Conservation (phyloP, 2,797 vertebrate species). For the Arrhamphus sclerolepis region DNA sequence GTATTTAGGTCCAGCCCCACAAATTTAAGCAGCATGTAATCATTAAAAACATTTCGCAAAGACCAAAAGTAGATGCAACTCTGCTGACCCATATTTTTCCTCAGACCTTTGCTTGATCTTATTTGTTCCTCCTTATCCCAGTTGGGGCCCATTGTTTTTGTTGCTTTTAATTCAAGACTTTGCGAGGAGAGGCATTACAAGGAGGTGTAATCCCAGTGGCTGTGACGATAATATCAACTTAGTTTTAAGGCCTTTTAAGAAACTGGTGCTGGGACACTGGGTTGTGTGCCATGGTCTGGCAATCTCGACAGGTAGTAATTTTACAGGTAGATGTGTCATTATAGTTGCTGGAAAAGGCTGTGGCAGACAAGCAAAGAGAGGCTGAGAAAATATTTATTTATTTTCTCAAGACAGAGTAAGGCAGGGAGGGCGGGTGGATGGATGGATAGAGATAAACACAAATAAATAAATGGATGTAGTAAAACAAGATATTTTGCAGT, state of each 20-base stretch:
- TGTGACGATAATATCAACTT: slow-evolving; percentile 67
- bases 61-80: too few species aligned
- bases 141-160: slow-evolving; percentile 53
- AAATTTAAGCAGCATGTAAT: too few species aligned
- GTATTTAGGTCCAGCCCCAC: too few species aligned
- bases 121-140: slow-evolving; percentile 32
- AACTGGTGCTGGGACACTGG: slow-evolving; percentile 64
- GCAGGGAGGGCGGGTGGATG: slow-evolving; percentile 5
- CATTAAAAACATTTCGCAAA: too few species aligned
- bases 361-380: slow-evolving; percentile 47
- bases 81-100: neutral
- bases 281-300: slow-evolving; percentile 62
- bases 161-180: slow-evolving; percentile 48
- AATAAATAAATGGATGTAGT: slow-evolving; percentile 22
- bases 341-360: slow-evolving; percentile 63
- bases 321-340: slow-evolving; percentile 81
- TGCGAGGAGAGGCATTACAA: slow-evolving; percentile 47
- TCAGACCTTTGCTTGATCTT: slow-evolving; percentile 34
- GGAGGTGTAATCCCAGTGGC: slow-evolving; percentile 49
- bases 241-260: slow-evolving; percentile 66
- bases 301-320: slow-evolving; percentile 76
- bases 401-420: neutral
- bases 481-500: slow-evolving; percentile 21
- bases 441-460: slow-evolving; percentile 30
- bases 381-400: too few species aligned